Percentiles rank a stretch among this genome's conserved stretches.
Evolutionary conservation across 2,888 invertebrate genomes (phyloP).

Genomic region (Aleiodes alternator): DNA sequence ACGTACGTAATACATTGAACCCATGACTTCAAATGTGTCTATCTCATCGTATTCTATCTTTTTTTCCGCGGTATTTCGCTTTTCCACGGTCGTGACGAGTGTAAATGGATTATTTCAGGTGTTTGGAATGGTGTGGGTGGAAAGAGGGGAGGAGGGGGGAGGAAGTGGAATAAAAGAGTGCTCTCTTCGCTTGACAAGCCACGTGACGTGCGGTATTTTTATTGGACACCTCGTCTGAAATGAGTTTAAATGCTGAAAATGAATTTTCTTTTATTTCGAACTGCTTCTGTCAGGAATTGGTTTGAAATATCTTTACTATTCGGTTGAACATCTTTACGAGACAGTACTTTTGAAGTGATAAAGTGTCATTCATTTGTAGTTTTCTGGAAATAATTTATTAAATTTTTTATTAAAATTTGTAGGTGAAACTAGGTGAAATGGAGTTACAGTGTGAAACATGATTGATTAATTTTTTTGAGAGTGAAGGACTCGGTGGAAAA

Average conservation of each 20-base stretch:
- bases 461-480: too few species aligned
- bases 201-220: background rate
- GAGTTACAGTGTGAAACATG: too few species aligned
- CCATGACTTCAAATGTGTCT: slow-evolving; percentile 9
- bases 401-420: too few species aligned
- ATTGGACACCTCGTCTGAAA: slow-evolving; percentile 5
- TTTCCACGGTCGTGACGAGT: background rate
- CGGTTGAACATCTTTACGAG: too few species aligned
- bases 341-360: too few species aligned
- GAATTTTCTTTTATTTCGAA: background rate
- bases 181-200: background rate
- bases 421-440: too few species aligned
- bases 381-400: too few species aligned
- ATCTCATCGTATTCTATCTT: background rate
- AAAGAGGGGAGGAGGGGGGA: too few species aligned
- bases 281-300: too few species aligned
- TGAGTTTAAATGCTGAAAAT: slow-evolving; percentile 4
- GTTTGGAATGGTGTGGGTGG: background rate
- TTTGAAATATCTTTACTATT: too few species aligned
- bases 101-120: slow-evolving; percentile 15
- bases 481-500: too few species aligned
- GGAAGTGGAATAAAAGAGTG: background rate
- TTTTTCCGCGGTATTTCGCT: background rate
- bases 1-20: slow-evolving; percentile 11
- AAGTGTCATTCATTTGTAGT: too few species aligned